Conservation (phyloP, 2,797 vertebrate genomes). For the Bradypus variegatus region DNA sequence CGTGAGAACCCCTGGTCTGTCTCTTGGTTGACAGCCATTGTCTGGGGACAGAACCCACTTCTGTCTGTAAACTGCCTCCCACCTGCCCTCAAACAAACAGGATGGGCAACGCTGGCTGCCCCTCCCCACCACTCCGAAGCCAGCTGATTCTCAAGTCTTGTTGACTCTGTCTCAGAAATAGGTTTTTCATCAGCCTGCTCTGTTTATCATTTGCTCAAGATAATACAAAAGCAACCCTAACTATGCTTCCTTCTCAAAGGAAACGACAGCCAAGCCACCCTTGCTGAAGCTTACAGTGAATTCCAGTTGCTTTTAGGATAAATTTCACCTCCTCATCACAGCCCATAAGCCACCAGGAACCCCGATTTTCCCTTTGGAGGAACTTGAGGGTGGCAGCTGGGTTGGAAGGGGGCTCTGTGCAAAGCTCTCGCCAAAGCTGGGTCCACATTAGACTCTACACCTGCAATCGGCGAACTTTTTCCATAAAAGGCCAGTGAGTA, state of each 20-base stretch:
- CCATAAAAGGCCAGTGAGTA: not conserved
- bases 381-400: not conserved
- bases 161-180: not conserved
- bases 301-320: not conserved
- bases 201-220: not conserved
- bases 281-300: not conserved
- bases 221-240: not conserved
- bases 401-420: not conserved
- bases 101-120: rapidly evolving
- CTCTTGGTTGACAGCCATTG: no score
- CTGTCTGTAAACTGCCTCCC: not conserved
- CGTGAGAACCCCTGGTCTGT: not conserved
- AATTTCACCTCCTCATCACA: no score
- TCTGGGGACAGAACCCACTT: not conserved
- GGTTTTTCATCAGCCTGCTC: not conserved
- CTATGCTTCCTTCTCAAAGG: not conserved
- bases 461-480: not conserved
- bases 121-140: not conserved
- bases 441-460: not conserved
- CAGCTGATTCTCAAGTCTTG: rapidly evolving
- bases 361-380: not conserved
- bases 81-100: not conserved
- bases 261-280: not conserved
- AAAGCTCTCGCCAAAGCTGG: not conserved
- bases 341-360: not conserved